Percentiles rank a stretch among this genome's conserved stretches.
Conservation (phyloP, 2,888 invertebrate genomes). For the Itoplectis maculator region DNA sequence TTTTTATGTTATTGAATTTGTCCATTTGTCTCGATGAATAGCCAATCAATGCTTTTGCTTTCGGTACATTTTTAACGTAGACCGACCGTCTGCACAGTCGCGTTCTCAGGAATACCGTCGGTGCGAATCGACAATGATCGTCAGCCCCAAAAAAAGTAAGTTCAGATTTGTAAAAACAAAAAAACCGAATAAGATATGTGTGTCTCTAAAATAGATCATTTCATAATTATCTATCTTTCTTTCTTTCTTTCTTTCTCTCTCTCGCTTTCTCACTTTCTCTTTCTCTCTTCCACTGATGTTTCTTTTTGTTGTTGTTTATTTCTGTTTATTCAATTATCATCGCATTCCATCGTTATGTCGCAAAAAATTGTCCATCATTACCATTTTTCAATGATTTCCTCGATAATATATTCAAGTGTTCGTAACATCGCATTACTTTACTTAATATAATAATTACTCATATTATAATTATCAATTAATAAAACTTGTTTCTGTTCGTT, state of each 20-base stretch:
- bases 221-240: slow-evolving; percentile 68
- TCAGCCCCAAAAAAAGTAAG: slow-evolving; percentile 60
- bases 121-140: slow-evolving; percentile 68
- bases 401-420: slow-evolving; percentile 77
- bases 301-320: slow-evolving; percentile 44
- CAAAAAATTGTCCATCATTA: slow-evolving; percentile 58
- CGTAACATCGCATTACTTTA: slow-evolving; percentile 79
- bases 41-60: slow-evolving; percentile 51
- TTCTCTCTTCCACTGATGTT: slow-evolving; percentile 42
- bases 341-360: slow-evolving; percentile 46
- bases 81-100: slow-evolving; percentile 26
- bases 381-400: slow-evolving; percentile 65
- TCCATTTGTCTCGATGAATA: background rate
- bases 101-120: slow-evolving; percentile 45
- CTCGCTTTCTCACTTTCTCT: slow-evolving; percentile 72
- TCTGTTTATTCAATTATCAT: slow-evolving; percentile 54
- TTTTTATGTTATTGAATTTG: background rate
- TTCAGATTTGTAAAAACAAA: slow-evolving; percentile 62
- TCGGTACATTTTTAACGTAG: slow-evolving; percentile 61
- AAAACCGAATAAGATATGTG: slow-evolving; percentile 76
- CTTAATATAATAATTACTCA: slow-evolving; percentile 82
- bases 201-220: slow-evolving; percentile 77
- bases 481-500: slow-evolving; percentile 78
- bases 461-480: slow-evolving; percentile 82
- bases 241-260: slow-evolving; percentile 68